Conservation (phyloP, 1,140 invertebrate species). For the Harpegnathos saltator region DNA sequence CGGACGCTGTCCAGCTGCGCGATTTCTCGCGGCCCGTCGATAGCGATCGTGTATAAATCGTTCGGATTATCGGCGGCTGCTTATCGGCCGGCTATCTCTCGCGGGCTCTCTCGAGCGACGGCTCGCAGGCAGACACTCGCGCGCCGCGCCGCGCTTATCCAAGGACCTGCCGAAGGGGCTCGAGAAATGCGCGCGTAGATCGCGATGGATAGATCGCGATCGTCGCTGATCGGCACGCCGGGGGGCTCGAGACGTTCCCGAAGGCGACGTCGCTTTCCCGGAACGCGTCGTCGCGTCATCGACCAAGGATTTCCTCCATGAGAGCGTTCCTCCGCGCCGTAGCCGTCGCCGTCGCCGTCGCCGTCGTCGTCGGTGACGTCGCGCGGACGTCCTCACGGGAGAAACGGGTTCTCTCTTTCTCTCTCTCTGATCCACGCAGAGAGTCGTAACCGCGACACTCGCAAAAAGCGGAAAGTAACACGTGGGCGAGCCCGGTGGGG, state of each 20-base stretch:
- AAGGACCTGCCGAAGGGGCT: not conserved
- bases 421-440: too few species aligned
- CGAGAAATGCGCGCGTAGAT: conserved; percentile 15
- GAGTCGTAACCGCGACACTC: not conserved
- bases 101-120: conserved; percentile 32
- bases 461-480: not conserved
- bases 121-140: not conserved
- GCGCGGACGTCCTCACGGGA: not conserved
- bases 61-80: conserved; percentile 64
- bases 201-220: conserved; percentile 6
- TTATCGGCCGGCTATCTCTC: conserved; percentile 72
- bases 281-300: conserved; percentile 47
- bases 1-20: not conserved
- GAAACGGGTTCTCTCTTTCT: conserved; percentile 25
- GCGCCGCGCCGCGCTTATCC: not conserved
- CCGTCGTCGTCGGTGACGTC: conserved; percentile 3
- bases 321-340: conserved; percentile 17
- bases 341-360: not conserved
- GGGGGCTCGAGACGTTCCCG: conserved; percentile 1
- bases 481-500: too few species aligned
- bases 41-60: conserved; percentile 60
- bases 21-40: conserved; percentile 33
- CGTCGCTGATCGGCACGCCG: conserved; percentile 20
- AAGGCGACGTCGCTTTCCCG: conserved; percentile 5
- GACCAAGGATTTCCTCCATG: conserved; percentile 31